phyloP scores from a whole-genome alignment of 2,888 invertebrate species.

The Antheraea yamamai region DNA sequence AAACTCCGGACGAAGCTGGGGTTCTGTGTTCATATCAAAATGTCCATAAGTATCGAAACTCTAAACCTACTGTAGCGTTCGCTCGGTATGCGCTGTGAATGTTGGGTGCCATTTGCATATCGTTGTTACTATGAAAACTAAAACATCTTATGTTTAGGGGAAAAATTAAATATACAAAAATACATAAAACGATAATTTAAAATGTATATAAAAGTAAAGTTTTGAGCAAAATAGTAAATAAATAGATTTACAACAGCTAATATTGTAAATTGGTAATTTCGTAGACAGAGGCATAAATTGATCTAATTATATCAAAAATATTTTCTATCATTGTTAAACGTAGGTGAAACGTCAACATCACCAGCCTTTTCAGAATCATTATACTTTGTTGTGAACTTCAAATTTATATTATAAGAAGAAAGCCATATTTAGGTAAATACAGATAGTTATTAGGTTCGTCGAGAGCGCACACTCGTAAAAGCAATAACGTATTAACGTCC shows the following conservation, averaged over 20 bases:
- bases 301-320: not conserved
- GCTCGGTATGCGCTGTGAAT: not conserved
- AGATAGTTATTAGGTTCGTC: slow-evolving; percentile 3
- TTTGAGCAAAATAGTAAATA: not conserved
- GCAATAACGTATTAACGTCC: slow-evolving; percentile 9
- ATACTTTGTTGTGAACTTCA: too few species aligned
- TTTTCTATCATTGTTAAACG: not conserved
- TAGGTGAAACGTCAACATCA: not conserved
- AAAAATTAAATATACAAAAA: too few species aligned
- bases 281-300: not conserved
- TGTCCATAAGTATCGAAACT: too few species aligned
- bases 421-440: slow-evolving; percentile 9
- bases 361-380: too few species aligned
- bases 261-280: not conserved
- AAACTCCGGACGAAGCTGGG: too few species aligned
- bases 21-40: too few species aligned
- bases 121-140: not conserved
- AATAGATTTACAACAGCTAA: not conserved
- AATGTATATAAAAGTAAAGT: not conserved
- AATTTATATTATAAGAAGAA: slow-evolving; percentile 26
- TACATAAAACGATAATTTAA: not conserved
- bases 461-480: not conserved
- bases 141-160: too few species aligned
- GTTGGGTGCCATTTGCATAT: not conserved
- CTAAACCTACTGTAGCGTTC: too few species aligned